Base-by-base conservation (phyloP, 2,888 invertebrate genomes). In the Heliconius hortense region DNA sequence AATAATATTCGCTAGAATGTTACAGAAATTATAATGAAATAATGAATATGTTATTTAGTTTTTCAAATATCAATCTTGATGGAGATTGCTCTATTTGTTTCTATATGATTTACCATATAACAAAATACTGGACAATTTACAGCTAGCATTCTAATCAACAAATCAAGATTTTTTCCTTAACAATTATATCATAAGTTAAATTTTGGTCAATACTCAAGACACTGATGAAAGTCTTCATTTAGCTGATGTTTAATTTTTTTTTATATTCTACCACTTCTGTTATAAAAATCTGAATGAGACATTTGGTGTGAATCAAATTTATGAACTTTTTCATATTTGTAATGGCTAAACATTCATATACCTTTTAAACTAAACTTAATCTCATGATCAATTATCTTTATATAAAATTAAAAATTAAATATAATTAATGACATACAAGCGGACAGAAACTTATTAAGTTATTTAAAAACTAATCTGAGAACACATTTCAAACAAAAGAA, bases 111-210 rank as follows among this genome's bases (percentile, higher is more conserved):
- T 48, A 48, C 48, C 56, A 56, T 56, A 73, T 68, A 76, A 76
- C 60, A 28, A 69, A 76, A 73, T 75, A 78, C 66, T 77, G 76
- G 73, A 79, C 75, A 73, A 74, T 72, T 73, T 76, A 78, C 77
- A 77, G 72, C 82, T 82, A 83, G 82, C 84, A 79, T 75, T 78
- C 81, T 81, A 82, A 72, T 62, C 68, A 75, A 72, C 60, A 62
- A 60, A 71, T 75, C 43, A 66, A 72, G n/a, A 26, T 43, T 72
- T 72, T 24, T 53, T 48, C 59, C 66, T 71, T 60, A 56, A 71
- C 64, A 75, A 71, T 59, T 71, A 72, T 72, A 71, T 72, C 48
- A 67, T 72, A 75, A 75, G 71, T 48, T 71, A 71, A 59, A 75
- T 64, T 75, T 75, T 72, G 66, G 66, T 66, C 66, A 66, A 66